Evolutionary conservation across 2,888 invertebrate genomes (phyloP), one percentile per base, ranked within the genome.

Genomic region (Liopterus haemorrhoidalis): DNA sequence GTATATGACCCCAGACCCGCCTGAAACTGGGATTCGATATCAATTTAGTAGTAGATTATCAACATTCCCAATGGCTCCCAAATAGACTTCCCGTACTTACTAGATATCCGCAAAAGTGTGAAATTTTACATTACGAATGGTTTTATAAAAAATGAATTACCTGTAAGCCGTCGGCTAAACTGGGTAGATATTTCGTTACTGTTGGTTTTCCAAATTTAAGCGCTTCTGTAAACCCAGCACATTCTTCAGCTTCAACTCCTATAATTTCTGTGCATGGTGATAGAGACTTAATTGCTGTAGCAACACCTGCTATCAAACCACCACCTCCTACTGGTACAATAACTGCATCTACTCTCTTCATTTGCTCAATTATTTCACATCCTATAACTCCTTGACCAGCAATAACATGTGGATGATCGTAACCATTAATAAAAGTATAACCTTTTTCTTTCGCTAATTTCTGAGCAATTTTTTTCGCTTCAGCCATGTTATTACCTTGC

Each of bases 331-430:
- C 85, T 0, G 93, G 93, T 9, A 93, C 79, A 21, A 94, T 70
- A 14, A 92, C 78, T 0, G 89, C 90, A 64, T 92, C 89, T 5
- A 90, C 78, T 41, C 86, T 78, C 0, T 82, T 79, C 2, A 91
- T 84, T 64, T 93, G 89, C 57, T 92, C 89, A 16, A 88, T 65
- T 46, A 93, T 89, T 70, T 93, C 93, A 53, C 93, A 67, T 0
- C 90, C 93, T 58, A 91, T 76, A 0, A 92, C 92, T 9, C 93
- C 92, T 65, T 90, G 90, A 0, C 92, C 92, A 1, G 91, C 86
- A 74, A 92, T 81, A 52, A 92, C 90, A 62, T 90, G 80, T 0
- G 91, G 90, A 62, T 92, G 90, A 65, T 93, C 92, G 60, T 91
- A 93, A 58, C 82, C 81, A 46, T 67, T 65, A 30, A 85, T 76